A percentile compares a stretch with the other conserved stretches of the same genome.
Conservation (phyloP, 2,888 invertebrate species). For the Diabrotica balteata region DNA sequence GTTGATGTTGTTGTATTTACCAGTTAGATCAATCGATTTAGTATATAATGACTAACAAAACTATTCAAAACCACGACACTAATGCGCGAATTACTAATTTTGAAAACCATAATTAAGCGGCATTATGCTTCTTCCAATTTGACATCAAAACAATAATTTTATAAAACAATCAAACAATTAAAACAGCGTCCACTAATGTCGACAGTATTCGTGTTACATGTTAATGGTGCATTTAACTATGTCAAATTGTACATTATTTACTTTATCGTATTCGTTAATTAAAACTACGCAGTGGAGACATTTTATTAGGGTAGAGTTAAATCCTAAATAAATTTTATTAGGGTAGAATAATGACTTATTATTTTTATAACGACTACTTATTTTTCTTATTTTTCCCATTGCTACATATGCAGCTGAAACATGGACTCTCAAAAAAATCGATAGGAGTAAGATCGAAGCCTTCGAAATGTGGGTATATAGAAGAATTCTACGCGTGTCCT, state of each 20-base stretch:
- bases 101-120: conserved; percentile 17
- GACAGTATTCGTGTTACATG: conserved; percentile 27
- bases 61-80: conserved; percentile 5
- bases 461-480: too few species aligned
- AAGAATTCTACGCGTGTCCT: too few species aligned
- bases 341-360: too few species aligned
- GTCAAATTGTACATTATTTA: conserved; percentile 25
- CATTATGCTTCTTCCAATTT: conserved; percentile 16
- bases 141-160: conserved; percentile 13
- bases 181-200: conserved; percentile 26
- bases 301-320: too few species aligned
- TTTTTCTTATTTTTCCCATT: too few species aligned
- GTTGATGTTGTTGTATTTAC: too few species aligned
- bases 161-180: conserved; percentile 31
- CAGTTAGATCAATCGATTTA: too few species aligned
- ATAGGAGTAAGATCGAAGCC: too few species aligned
- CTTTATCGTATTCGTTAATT: conserved; percentile 10
- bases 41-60: neutral
- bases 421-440: too few species aligned
- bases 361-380: too few species aligned
- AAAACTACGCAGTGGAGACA: neutral
- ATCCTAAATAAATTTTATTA: too few species aligned
- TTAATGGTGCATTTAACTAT: conserved; percentile 32
- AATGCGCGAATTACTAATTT: conserved; percentile 15
- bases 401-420: too few species aligned